phyloP scores from a whole-genome alignment of 2,888 invertebrate species.

The Trisateles emortualis region DNA sequence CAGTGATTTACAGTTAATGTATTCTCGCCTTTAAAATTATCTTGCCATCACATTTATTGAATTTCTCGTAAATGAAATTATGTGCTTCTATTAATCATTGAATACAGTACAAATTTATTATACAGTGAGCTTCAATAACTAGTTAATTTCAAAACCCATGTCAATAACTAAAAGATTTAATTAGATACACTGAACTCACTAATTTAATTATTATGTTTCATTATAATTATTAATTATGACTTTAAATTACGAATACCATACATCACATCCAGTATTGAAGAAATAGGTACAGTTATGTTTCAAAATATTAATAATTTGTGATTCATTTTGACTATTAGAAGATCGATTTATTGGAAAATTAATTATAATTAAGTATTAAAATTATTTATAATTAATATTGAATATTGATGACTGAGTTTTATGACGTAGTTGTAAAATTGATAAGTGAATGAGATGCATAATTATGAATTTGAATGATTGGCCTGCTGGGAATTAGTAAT shows the following conservation, averaged over 20 bases:
- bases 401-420: slow-evolving; percentile 16
- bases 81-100: neutral
- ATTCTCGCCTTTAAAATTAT: neutral
- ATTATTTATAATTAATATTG: slow-evolving; percentile 13
- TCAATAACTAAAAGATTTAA: slow-evolving; percentile 19
- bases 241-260: slow-evolving; percentile 10
- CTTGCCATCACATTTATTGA: slow-evolving; percentile 2
- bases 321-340: slow-evolving; percentile 15
- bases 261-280: slow-evolving; percentile 3
- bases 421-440: slow-evolving; percentile 7
- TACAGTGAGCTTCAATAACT: neutral
- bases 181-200: slow-evolving; percentile 18
- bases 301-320: slow-evolving; percentile 13
- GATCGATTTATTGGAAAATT: slow-evolving; percentile 6
- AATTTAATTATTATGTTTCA: slow-evolving; percentile 28
- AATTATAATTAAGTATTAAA: slow-evolving; percentile 21
- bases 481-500: neutral
- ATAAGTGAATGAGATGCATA: slow-evolving; percentile 1
- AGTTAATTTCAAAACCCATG: slow-evolving; percentile 9
- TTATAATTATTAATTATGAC: slow-evolving; percentile 13
- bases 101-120: neutral
- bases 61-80: neutral
- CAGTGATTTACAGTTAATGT: neutral
- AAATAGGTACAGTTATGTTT: slow-evolving; percentile 15
- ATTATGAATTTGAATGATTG: neutral